Evolutionary conservation across 2,888 invertebrate species (phyloP).

Genomic region (Drosophila koepferae): DNA sequence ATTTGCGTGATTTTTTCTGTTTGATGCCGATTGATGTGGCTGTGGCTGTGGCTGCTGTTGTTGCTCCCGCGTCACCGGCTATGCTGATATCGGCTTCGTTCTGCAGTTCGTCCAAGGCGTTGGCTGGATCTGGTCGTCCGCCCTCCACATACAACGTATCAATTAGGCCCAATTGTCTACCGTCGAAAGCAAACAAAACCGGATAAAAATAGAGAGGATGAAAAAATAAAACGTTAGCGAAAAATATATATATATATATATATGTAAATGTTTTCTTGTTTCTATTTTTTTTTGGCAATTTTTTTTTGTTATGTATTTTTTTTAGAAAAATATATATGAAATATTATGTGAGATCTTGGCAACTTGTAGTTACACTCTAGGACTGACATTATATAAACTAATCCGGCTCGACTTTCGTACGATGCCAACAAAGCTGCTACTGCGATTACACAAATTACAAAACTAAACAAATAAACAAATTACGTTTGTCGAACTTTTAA

Average conservation of each 20-base stretch:
- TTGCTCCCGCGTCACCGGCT: conserved; percentile 10
- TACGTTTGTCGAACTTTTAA: neutral
- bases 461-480: neutral
- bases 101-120: conserved; percentile 64
- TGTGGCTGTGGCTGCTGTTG: conserved; percentile 23
- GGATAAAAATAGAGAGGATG: neutral
- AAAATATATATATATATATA: neutral
- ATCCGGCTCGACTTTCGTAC: neutral
- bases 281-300: conserved; percentile 3
- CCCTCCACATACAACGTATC: conserved; percentile 84
- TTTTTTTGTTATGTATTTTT: conserved; percentile 11
- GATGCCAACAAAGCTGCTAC: conserved; percentile 30
- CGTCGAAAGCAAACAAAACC: conserved; percentile 24
- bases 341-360: conserved; percentile 21
- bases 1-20: conserved; percentile 74
- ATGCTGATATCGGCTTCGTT: conserved; percentile 57
- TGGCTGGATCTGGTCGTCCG: conserved; percentile 66
- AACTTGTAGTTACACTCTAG: conserved; percentile 22
- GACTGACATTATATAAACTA: conserved; percentile 21
- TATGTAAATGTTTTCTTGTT: conserved; percentile 3
- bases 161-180: conserved; percentile 83
- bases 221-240: neutral
- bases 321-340: conserved; percentile 30
- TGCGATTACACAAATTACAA: conserved; percentile 26
- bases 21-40: conserved; percentile 52